Base-by-base conservation (phyloP, 30 jellyfish, hydroid and myxozoan genomes). In the Rhopilema esculentum region DNA sequence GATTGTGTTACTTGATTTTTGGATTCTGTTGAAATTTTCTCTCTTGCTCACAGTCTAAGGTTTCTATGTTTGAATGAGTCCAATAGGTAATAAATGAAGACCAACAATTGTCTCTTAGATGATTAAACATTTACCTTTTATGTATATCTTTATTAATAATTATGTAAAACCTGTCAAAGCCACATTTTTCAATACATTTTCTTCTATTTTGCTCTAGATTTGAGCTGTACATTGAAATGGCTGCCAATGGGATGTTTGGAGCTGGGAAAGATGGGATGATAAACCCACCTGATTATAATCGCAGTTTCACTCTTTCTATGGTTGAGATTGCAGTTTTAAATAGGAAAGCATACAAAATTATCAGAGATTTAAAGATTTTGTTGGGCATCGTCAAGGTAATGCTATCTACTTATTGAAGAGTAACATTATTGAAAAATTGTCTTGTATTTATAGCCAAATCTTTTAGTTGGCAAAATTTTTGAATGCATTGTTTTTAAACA, bases 241-340 rank as follows among this genome's bases (percentile, higher is more conserved):
- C 98, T 17, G 98, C 98, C 0, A 94, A 89, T 94, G 97, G 98
- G 1, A 89, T 94, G 97, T 94, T 94, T 94, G 98, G 98, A 7
- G 98, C 97, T 72, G 98, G 98, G 0, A 85, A 79, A 51, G 96
- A 80, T 80, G 97, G 98, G 1, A 82, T 86, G 91, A 94, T 94
- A 20, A 83, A 84, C 78, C 96, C 98, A 16, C 98, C 98, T 17
- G 97, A 89, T 89, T 85, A 88, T 17, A 50, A 65, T 72, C 40
- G 92, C 16, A 72, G 49, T 1, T 94, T 88, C 75, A 79, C 94
- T 12, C 79, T 94, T 21, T 28, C 85, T 16, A 84, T 73, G 91
- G 96, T 66, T 23, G 97, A 94, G 69, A 66, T 89, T 53, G 98
- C 97, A 17, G 92, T 85, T 21, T 49, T 87, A 65, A 66, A 85